These are phyloP conservation scores for Elmis aenea DNA, from an alignment of 2,888 invertebrate genomes.

Conservation along the genomic window DNA sequence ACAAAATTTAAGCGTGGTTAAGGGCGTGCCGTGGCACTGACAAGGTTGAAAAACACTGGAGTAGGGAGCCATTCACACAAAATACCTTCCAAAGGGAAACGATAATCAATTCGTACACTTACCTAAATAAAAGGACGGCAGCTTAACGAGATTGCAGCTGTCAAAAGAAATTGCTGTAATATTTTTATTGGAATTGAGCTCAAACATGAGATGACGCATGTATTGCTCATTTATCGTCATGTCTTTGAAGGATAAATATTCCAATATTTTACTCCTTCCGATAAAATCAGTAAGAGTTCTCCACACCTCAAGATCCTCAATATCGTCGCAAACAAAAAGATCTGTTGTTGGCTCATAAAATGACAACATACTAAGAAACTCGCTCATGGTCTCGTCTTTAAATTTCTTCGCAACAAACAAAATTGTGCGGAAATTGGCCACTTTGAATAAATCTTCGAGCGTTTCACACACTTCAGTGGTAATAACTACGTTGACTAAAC, in stretches of 20 bases:
- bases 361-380: constrained; percentile 40
- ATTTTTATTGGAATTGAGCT: constrained; percentile 31
- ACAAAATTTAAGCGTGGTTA: too few species aligned
- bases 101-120: constrained; percentile 16
- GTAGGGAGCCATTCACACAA: too few species aligned
- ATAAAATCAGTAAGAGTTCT: constrained; percentile 8
- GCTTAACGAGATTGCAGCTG: constrained; percentile 33
- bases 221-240: constrained; percentile 36
- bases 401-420: constrained; percentile 35
- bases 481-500: constrained; percentile 34
- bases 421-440: constrained; percentile 38
- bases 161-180: constrained; percentile 40
- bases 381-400: constrained; percentile 35
- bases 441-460: constrained; percentile 38
- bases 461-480: constrained; percentile 41
- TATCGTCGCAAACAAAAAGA: constrained; percentile 35
- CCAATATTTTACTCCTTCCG: constrained; percentile 1
- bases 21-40: too few species aligned
- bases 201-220: constrained; percentile 32
- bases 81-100: too few species aligned
- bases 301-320: constrained; percentile 38
- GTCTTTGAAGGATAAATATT: constrained; percentile 31
- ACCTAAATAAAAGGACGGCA: constrained; percentile 40
- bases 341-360: constrained; percentile 39
- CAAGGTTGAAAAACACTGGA: too few species aligned